These are phyloP conservation scores for Dexiosoma caninum DNA, from an alignment of 2,888 invertebrate species.

Conservation along the genomic window DNA sequence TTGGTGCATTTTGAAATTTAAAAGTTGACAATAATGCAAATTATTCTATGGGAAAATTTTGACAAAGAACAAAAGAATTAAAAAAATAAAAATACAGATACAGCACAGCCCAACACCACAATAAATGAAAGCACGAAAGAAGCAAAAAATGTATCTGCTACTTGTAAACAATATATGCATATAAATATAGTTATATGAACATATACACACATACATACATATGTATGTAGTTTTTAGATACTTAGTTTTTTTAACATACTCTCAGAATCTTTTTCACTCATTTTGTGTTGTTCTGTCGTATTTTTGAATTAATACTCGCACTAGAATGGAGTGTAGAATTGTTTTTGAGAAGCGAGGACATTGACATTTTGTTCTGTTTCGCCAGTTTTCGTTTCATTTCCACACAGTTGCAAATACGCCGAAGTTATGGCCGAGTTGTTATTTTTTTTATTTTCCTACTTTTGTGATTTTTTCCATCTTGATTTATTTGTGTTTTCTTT, in stretches of 20 bases:
- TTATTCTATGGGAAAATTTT: constrained; percentile 11
- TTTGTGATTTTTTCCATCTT: constrained; percentile 17
- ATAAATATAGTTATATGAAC: not conserved
- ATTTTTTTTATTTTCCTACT: constrained; percentile 20
- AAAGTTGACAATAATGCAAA: too few species aligned
- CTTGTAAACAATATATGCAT: not conserved
- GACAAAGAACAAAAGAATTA: constrained; percentile 47
- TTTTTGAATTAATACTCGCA: constrained; percentile 30
- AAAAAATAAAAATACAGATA: not conserved
- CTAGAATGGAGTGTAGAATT: constrained; percentile 32
- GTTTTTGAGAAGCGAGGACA: constrained; percentile 70
- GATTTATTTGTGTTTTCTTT: constrained; percentile 4
- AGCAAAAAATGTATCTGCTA: constrained; percentile 27
- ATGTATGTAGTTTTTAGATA: not conserved
- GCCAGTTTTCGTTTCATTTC: constrained; percentile 69
- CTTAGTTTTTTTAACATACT: constrained; percentile 14
- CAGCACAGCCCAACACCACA: not conserved
- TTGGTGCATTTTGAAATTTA: too few species aligned
- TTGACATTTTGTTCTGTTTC: constrained; percentile 76
- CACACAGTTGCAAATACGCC: constrained; percentile 23
- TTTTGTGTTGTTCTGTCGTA: constrained; percentile 14
- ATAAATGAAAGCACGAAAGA: constrained; percentile 21
- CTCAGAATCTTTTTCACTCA: constrained; percentile 23
- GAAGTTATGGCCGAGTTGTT: constrained; percentile 25
- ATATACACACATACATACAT: not conserved